Base-by-base conservation (phyloP, 2,888 invertebrate genomes). In the Campoletis raptor region DNA sequence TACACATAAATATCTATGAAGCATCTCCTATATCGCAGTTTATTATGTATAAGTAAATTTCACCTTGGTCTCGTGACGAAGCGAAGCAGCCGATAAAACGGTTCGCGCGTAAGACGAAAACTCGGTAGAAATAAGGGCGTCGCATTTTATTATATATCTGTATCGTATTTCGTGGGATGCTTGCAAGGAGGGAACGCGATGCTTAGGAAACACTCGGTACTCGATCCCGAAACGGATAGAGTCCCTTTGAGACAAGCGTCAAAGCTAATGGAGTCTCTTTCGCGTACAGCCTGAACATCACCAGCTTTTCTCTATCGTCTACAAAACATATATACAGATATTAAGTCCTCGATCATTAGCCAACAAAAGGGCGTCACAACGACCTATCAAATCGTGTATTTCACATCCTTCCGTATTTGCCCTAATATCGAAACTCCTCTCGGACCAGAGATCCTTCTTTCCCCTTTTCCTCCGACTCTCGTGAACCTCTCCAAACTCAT, bases 181-280 rank as follows among this genome's bases (percentile, higher is more conserved):
- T 81, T 87, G 69, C 89, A 90, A 90, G 91, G 91, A 90, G 91
- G 85, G 88, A 88, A 87, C 81, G 87, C 87, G 90, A 90, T 92
- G 93, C 92, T 92, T 92, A 92, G 92, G 92, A 93, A 93, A 93
- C 92, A 93, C 91, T 89, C 89, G 89, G 92, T 93, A 93, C 89
- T 91, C 92, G 92, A 91, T 90, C 90, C 91, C 91, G 90, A 93
- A 92, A 92, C 92, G 92, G 89, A 89, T 54, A 90, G 89, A 90
- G 89, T 91, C 92, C 92, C 93, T 93, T 93, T 93, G 93, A 93
- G 92, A 92, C 90, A 89, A 91, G 91, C 93, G 92, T 93, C 93
- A 93, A 93, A 93, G 93, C 93, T 93, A 93, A 93, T 93, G 93
- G 93, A 93, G 86, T 89, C 88, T 86, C 89, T 89, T 89, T 89